Evolutionary conservation across 2,888 invertebrate genomes (phyloP).

Genomic region (Troides helena): DNA sequence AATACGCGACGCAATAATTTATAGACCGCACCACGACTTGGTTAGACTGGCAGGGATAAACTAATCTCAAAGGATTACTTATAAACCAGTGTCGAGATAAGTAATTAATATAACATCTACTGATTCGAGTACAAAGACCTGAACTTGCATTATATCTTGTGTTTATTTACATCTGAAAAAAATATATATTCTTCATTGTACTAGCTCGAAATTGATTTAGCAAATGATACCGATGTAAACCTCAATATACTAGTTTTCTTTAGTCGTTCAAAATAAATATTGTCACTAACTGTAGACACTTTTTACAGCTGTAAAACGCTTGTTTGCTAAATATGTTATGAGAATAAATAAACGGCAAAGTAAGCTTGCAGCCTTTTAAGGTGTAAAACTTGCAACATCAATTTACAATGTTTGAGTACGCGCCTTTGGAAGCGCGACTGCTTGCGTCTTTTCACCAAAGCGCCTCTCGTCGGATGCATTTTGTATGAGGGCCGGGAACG

Average conservation of each 20-base stretch:
- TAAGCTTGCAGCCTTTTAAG: neutral
- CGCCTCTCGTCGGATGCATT: conserved; percentile 56
- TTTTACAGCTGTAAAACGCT: neutral
- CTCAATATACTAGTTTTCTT: too few relatives aligned
- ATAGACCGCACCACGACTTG: conserved; percentile 35
- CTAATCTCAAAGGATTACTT: conserved; percentile 24
- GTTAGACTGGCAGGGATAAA: conserved; percentile 25
- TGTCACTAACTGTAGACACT: too few relatives aligned
- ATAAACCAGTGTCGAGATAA: conserved; percentile 12
- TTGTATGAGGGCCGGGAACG: conserved; percentile 67
- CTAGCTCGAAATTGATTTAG: too few relatives aligned
- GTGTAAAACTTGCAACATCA: conserved; percentile 14
- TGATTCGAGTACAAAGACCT: neutral
- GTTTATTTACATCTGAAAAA: neutral
- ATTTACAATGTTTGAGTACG: conserved; percentile 20
- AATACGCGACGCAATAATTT: conserved; percentile 42
- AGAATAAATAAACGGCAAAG: neutral
- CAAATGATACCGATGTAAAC: too few relatives aligned
- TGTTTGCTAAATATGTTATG: neutral
- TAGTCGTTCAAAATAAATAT: too few relatives aligned
- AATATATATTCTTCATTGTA: too few relatives aligned
- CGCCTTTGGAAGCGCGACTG: conserved; percentile 32
- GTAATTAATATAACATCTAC: conserved; percentile 23
- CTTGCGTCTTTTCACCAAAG: conserved; percentile 42
- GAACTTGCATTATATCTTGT: neutral